A percentile compares a stretch with the other conserved stretches of the same genome.
Evolutionary conservation across 2,888 invertebrate species (phyloP).

Genomic region (Myathropa florea): DNA sequence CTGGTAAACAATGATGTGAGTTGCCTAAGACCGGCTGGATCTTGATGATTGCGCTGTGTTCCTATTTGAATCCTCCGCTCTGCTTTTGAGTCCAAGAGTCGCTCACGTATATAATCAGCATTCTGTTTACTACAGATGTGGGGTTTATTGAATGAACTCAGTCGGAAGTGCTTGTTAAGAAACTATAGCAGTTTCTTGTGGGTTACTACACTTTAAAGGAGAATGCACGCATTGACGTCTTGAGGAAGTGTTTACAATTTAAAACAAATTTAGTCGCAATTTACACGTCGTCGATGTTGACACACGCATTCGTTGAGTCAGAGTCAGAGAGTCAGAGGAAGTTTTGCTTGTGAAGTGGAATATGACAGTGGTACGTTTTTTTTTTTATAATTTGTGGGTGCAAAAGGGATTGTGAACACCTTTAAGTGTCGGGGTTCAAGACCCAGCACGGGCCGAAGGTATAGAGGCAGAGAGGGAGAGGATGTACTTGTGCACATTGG

Average conservation of each 20-base stretch:
- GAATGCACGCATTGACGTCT: background rate
- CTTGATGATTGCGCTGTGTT: conserved; percentile 38
- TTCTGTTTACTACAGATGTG: background rate
- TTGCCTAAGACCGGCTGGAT: conserved; percentile 37
- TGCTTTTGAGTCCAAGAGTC: conserved; percentile 22
- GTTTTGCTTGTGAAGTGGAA: background rate
- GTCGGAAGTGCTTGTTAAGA: conserved; percentile 62
- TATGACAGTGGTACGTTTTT: background rate
- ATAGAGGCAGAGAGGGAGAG: too few relatives aligned
- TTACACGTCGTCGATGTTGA: background rate
- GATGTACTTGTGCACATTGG: too few relatives aligned
- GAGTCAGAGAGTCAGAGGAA: background rate
- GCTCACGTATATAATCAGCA: background rate
- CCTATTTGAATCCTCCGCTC: conserved; percentile 12
- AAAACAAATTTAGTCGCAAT: background rate
- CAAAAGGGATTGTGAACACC: too few relatives aligned
- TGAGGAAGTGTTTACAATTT: background rate
- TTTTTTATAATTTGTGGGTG: background rate
- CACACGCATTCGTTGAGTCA: background rate
- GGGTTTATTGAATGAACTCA: conserved; percentile 51
- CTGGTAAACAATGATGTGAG: background rate
- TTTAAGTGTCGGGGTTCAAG: too few relatives aligned
- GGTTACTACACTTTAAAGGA: background rate
- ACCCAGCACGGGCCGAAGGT: too few relatives aligned
- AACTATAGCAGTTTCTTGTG: background rate